These are phyloP conservation scores for Pipa parva DNA, from an alignment of 2,113 vertebrate genomes.

Conservation along the genomic window DNA sequence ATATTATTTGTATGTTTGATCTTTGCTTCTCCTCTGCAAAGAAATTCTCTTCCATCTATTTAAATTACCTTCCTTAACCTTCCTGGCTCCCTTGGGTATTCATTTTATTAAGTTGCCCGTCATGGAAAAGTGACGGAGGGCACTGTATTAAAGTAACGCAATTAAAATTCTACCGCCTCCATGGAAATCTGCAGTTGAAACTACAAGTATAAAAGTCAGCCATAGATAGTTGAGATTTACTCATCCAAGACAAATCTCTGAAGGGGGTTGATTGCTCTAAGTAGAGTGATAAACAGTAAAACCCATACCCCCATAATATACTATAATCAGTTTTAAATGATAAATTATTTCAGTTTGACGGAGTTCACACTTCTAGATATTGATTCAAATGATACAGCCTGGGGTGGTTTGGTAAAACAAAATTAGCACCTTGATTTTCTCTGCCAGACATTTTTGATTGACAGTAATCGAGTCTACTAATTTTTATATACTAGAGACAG, in stretches of 20 bases:
- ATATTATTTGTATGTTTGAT: neutral
- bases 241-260: neutral
- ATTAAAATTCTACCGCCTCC: conserved; percentile 10
- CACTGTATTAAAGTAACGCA: neutral
- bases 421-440: no score
- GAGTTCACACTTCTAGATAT: no score
- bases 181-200: neutral
- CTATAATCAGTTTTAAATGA: no score
- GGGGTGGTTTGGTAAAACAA: no score
- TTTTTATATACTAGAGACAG: no score
- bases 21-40: neutral
- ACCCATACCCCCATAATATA: no score
- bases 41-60: neutral
- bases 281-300: neutral
- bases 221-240: neutral
- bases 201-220: neutral
- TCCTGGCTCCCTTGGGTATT: neutral
- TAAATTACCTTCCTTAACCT: neutral
- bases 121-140: neutral
- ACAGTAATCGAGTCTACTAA: no score
- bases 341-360: no score
- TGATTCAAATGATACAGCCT: no score
- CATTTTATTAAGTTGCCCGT: neutral
- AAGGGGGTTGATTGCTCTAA: neutral
- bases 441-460: no score